Percentiles rank a stretch among this genome's conserved stretches.
These are phyloP conservation scores for Siniperca knerii DNA, from an alignment of 2,113 vertebrate species.

Conservation along the genomic window DNA sequence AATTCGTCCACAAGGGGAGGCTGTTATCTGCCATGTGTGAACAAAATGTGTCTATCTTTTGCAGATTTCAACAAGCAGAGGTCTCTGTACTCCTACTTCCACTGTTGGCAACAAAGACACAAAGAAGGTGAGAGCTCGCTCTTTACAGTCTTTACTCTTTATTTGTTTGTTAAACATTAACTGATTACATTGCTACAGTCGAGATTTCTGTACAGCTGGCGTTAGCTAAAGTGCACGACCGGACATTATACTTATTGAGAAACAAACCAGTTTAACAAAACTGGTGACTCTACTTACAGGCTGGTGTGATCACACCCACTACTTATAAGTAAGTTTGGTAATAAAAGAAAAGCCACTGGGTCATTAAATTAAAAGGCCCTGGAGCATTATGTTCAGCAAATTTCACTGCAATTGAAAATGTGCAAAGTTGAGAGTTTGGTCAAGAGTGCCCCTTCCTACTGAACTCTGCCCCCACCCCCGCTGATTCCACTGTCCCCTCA, in stretches of 20 bases:
- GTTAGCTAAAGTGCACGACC: too few relatives aligned
- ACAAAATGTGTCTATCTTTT: too few relatives aligned
- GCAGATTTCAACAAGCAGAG: slow-evolving; percentile 5
- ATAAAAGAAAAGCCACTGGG: neutral
- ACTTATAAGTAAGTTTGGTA: too few relatives aligned
- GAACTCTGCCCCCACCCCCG: too few relatives aligned
- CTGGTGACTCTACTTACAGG: neutral
- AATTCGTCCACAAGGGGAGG: slow-evolving; percentile 60
- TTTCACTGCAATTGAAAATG: neutral
- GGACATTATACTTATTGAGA: neutral
- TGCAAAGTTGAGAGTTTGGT: neutral
- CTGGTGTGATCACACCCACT: neutral
- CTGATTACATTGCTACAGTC: neutral
- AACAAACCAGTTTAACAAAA: neutral
- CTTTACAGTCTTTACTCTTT: neutral
- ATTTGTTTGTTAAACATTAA: too few relatives aligned
- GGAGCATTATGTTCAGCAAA: neutral
- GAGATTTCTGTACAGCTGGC: too few relatives aligned
- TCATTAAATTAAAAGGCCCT: neutral
- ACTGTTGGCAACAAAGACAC: neutral
- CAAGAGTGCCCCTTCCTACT: neutral
- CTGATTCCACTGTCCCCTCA: too few relatives aligned
- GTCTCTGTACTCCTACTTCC: slow-evolving; percentile 7
- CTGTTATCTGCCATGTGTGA: slow-evolving; percentile 44
- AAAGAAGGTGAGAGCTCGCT: neutral